These are phyloP conservation scores for Mesaphorura yosii DNA, from an alignment of 1,140 invertebrate species.

Conservation along the genomic window DNA sequence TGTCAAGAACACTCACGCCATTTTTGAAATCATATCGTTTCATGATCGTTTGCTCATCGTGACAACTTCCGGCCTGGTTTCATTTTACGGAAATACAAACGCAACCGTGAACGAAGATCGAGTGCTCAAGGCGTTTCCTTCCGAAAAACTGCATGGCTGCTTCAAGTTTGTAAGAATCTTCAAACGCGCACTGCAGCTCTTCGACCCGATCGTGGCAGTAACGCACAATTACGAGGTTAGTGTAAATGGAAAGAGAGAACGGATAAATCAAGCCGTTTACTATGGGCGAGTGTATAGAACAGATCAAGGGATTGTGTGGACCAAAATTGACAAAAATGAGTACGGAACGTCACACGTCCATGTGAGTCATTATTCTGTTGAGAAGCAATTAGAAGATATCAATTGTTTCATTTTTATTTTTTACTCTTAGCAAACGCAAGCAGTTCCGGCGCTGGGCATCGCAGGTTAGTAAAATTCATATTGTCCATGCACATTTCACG, in stretches of 20 bases:
- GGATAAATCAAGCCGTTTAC: slow-evolving; percentile 1
- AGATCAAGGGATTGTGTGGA: no score
- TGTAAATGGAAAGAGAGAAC: background rate
- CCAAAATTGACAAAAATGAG: no score
- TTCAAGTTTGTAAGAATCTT: slow-evolving; percentile 13
- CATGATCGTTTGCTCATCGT: slow-evolving; percentile 15
- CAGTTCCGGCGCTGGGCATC: no score
- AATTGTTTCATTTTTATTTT: no score
- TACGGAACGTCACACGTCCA: no score
- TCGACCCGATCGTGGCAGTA: slow-evolving; percentile 10
- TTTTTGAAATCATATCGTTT: slow-evolving; percentile 10
- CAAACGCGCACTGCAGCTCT: background rate
- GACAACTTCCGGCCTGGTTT: slow-evolving; percentile 11
- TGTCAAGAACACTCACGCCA: background rate
- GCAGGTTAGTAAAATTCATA: background rate
- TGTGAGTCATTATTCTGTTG: no score
- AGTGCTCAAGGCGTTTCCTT: background rate
- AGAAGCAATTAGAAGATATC: no score
- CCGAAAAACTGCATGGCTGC: slow-evolving; percentile 10
- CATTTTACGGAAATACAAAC: slow-evolving; percentile 6
- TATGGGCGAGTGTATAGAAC: background rate
- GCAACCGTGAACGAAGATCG: background rate
- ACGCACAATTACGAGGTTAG: slow-evolving; percentile 2
- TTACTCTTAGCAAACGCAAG: no score
- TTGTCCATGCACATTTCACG: background rate